Evolutionary conservation across 2,797 vertebrate species (phyloP).

Genomic region (Microctenopoma steveboyesi): DNA sequence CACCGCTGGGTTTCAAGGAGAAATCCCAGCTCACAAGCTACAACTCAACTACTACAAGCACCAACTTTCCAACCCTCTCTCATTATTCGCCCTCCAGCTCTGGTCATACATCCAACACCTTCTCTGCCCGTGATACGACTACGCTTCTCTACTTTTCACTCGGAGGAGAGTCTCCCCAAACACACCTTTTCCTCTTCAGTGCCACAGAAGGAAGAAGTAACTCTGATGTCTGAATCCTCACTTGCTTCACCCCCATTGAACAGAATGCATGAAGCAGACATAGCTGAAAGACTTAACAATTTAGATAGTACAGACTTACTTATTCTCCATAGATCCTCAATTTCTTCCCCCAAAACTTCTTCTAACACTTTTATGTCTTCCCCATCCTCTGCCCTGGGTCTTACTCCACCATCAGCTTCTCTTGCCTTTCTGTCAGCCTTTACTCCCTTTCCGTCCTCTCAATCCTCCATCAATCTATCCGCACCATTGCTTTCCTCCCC

Average conservation of each 20-base stretch:
- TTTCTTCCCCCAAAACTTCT: not conserved
- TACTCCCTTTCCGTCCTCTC: not conserved
- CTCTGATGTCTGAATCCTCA: not conserved
- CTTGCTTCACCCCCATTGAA: not conserved
- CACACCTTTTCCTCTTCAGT: constrained; percentile 1
- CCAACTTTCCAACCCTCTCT: not conserved
- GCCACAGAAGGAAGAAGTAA: constrained; percentile 10
- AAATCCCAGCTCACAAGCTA: not conserved
- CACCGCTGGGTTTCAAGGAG: constrained; percentile 13
- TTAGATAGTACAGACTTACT: not conserved
- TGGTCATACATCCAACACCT: constrained; percentile 3
- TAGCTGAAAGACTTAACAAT: not conserved
- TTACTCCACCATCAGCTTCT: not conserved
- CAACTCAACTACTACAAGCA: constrained; percentile 12
- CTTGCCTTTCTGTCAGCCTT: not conserved
- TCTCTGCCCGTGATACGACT: not conserved
- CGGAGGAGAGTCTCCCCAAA: not conserved
- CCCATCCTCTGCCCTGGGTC: not conserved
- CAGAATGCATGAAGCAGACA: not conserved
- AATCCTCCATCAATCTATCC: not conserved
- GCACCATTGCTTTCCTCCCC: not conserved
- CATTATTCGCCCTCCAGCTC: not conserved
- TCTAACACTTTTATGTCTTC: not conserved
- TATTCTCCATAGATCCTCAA: not conserved
- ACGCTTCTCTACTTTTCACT: not conserved